Conservation (phyloP, 2,113 vertebrate genomes). For the Ictidomys tridecemlineatus region DNA sequence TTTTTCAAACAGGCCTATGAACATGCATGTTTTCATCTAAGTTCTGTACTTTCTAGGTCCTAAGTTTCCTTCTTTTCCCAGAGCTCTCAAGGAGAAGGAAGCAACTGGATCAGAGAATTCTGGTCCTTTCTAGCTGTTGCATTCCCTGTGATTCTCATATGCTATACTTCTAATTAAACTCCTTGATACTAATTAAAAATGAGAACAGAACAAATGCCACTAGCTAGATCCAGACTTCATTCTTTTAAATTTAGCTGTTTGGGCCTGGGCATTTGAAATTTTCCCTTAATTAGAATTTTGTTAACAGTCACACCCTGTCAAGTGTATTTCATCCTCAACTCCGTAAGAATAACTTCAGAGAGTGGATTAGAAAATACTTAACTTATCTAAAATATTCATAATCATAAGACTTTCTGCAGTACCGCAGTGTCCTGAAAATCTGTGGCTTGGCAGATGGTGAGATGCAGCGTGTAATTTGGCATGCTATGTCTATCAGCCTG, state of each 20-base stretch:
- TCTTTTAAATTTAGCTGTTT: slow-evolving; percentile 53
- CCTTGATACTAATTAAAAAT: slow-evolving; percentile 81
- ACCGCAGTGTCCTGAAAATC: not conserved
- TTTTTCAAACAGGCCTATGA: not conserved
- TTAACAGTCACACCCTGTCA: slow-evolving; percentile 50
- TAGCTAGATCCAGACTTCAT: slow-evolving; percentile 63
- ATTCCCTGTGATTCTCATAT: slow-evolving; percentile 75
- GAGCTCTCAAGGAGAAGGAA: slow-evolving; percentile 6
- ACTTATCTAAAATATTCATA: slow-evolving; percentile 48
- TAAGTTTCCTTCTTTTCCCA: not conserved
- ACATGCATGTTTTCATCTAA: not conserved
- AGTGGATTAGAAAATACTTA: slow-evolving; percentile 67
- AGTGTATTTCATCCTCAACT: slow-evolving; percentile 40
- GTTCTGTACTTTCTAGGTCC: not conserved
- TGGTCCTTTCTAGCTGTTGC: slow-evolving; percentile 52
- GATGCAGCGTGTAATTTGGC: slow-evolving; percentile 58
- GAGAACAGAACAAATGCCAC: slow-evolving; percentile 77
- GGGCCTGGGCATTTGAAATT: not conserved
- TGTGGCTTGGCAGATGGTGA: slow-evolving; percentile 71
- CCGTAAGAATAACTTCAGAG: slow-evolving; percentile 52
- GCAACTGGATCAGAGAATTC: not conserved
- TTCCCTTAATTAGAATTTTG: slow-evolving; percentile 70
- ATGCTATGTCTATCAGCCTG: slow-evolving; percentile 73
- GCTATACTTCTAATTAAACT: slow-evolving; percentile 79
- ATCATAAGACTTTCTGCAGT: not conserved